Percentiles rank a stretch among this genome's conserved stretches.
Conservation (phyloP, 2,797 vertebrate species). For the Tapera naevia region DNA sequence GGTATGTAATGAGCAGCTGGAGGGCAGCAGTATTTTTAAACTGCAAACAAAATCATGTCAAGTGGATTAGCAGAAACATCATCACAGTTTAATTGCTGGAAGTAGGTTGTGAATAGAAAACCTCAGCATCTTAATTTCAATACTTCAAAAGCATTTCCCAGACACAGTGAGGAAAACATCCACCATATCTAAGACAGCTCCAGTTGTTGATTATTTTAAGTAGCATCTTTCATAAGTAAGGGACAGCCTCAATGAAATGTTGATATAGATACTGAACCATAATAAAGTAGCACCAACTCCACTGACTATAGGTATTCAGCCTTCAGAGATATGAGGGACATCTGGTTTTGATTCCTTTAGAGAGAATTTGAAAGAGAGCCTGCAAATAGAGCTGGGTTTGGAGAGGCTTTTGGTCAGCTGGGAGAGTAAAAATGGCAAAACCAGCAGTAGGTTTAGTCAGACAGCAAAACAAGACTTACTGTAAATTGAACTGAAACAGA, state of each 20-base stretch:
- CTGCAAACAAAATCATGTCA: background rate
- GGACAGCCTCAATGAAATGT: background rate
- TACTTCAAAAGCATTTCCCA: background rate
- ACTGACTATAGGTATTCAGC: background rate
- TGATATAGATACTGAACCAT: background rate
- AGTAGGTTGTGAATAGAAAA: background rate
- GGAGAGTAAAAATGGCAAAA: background rate
- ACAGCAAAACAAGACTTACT: background rate
- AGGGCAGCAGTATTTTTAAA: background rate
- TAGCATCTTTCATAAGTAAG: background rate
- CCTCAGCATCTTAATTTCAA: background rate
- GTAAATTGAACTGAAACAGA: background rate
- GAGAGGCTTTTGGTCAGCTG: background rate
- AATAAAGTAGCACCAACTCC: background rate
- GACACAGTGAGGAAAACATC: background rate
- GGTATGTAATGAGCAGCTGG: background rate
- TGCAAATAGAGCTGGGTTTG: background rate
- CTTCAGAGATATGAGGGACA: background rate
- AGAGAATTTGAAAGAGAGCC: background rate
- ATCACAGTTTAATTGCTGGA: background rate
- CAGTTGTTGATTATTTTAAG: background rate
- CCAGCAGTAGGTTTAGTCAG: background rate
- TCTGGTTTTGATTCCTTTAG: background rate
- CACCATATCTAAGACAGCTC: background rate
- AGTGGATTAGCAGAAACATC: background rate